A percentile compares a stretch with the other conserved stretches of the same genome.
Evolutionary conservation across 2,888 invertebrate genomes (phyloP).

Genomic region (Cephus spinipes): DNA sequence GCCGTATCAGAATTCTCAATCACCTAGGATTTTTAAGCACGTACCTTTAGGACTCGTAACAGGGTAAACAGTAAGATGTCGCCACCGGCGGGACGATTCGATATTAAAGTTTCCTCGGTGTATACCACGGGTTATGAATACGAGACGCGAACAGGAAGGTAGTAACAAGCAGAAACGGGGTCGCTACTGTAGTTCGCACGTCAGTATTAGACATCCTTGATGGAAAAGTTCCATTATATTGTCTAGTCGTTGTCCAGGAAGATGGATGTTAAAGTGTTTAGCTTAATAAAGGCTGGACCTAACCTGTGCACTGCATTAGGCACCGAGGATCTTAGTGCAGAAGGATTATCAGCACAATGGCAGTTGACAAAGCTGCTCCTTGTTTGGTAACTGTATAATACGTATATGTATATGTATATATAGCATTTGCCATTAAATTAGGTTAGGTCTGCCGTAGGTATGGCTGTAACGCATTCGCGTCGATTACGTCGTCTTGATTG

Average conservation of each 20-base stretch:
- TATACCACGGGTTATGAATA: not conserved
- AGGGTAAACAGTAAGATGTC: not conserved
- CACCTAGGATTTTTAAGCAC: not conserved
- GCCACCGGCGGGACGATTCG: not conserved
- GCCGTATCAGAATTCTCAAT: not conserved
- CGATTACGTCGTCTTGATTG: not conserved
- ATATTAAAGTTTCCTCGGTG: not conserved
- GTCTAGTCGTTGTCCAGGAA: conserved; percentile 17
- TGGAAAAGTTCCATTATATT: conserved; percentile 50
- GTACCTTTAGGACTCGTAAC: not conserved
- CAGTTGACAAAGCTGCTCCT: not conserved
- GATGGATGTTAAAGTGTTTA: not conserved
- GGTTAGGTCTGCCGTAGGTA: not conserved
- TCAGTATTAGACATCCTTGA: conserved; percentile 33
- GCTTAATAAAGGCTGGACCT: not conserved
- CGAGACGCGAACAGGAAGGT: conserved; percentile 3
- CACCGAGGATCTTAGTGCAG: not conserved
- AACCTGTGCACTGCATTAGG: not conserved
- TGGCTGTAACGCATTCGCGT: not conserved
- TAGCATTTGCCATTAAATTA: not conserved
- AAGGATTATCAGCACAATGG: not conserved
- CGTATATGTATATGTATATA: not conserved
- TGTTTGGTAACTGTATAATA: not conserved
- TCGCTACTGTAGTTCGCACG: conserved; percentile 20
- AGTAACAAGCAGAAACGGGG: conserved; percentile 12